Evolutionary conservation across 1,140 invertebrate genomes (phyloP).

Genomic region (Formica exsecta): DNA sequence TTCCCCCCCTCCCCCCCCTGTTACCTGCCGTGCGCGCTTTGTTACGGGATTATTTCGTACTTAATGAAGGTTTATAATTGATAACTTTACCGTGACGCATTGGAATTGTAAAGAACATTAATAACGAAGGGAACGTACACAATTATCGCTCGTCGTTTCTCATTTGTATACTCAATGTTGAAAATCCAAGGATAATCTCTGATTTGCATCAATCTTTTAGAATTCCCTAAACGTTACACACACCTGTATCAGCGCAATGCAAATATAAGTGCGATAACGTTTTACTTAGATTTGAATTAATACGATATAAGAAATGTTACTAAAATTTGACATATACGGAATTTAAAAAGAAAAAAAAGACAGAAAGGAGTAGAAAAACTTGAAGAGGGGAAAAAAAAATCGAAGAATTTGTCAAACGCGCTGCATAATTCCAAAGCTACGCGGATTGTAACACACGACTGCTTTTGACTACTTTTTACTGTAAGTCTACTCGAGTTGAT

Average conservation of each 20-base stretch:
- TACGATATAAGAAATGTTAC: not conserved
- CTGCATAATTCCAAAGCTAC: not conserved
- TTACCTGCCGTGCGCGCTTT: not conserved
- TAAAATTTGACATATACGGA: not conserved
- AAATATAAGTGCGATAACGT: too few relatives aligned
- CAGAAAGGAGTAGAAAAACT: not conserved
- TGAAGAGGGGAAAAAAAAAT: not conserved
- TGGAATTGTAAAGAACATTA: slow-evolving; percentile 39
- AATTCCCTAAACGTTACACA: not conserved
- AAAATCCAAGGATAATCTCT: not conserved
- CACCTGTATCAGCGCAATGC: not conserved
- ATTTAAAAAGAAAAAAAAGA: not conserved
- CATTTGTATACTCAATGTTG: not conserved
- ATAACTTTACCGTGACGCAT: slow-evolving; percentile 43
- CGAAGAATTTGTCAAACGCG: slow-evolving; percentile 4
- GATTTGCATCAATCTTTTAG: not conserved
- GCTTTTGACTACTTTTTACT: slow-evolving; percentile 11
- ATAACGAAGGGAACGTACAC: not conserved
- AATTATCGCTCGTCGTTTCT: not conserved
- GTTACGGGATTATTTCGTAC: slow-evolving; percentile 43
- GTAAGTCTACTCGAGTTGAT: not conserved
- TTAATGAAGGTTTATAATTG: slow-evolving; percentile 59
- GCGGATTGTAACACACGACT: not conserved
- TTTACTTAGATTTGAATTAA: not conserved
- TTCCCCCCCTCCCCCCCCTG: too few relatives aligned